Conservation (phyloP, 1,140 invertebrate genomes). For the Musca vetustissima region DNA sequence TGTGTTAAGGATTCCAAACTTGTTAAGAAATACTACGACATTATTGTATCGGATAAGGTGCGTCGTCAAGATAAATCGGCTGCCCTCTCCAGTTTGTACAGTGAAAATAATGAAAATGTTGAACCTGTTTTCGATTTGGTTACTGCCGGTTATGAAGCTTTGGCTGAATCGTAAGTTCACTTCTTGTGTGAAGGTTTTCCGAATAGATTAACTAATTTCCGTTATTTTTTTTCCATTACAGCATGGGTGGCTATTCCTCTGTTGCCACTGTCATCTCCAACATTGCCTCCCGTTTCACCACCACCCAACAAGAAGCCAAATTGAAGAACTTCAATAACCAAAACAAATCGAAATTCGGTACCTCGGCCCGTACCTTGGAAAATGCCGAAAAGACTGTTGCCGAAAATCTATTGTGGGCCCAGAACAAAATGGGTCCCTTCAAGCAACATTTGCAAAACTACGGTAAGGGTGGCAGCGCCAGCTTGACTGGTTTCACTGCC, state of each 20-base stretch:
- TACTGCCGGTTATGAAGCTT: constrained; percentile 39
- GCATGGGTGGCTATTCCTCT: constrained; percentile 53
- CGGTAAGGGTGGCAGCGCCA: constrained; percentile 35
- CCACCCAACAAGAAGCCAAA: constrained; percentile 49
- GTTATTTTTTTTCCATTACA: constrained; percentile 29
- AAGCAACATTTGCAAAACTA: constrained; percentile 36
- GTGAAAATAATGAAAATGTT: constrained; percentile 55
- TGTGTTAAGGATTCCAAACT: constrained; percentile 59
- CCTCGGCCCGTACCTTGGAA: constrained; percentile 33
- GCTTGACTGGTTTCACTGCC: constrained; percentile 35
- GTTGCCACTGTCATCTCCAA: constrained; percentile 56
- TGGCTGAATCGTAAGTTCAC: constrained; percentile 57
- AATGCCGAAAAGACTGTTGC: constrained; percentile 34
- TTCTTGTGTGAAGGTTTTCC: no score
- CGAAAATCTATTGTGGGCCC: constrained; percentile 41
- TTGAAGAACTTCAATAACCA: constrained; percentile 39
- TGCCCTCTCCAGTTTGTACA: constrained; percentile 56
- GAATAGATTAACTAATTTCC: no score
- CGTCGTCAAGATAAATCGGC: constrained; percentile 53
- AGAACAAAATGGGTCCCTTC: constrained; percentile 34
- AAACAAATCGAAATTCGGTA: constrained; percentile 37
- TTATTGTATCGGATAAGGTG: constrained; percentile 47
- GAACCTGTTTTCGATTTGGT: constrained; percentile 58
- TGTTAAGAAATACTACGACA: constrained; percentile 50
- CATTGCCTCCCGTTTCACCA: constrained; percentile 57